phyloP scores from a whole-genome alignment of 2,888 invertebrate genomes.

The Sepiola atlantica region DNA sequence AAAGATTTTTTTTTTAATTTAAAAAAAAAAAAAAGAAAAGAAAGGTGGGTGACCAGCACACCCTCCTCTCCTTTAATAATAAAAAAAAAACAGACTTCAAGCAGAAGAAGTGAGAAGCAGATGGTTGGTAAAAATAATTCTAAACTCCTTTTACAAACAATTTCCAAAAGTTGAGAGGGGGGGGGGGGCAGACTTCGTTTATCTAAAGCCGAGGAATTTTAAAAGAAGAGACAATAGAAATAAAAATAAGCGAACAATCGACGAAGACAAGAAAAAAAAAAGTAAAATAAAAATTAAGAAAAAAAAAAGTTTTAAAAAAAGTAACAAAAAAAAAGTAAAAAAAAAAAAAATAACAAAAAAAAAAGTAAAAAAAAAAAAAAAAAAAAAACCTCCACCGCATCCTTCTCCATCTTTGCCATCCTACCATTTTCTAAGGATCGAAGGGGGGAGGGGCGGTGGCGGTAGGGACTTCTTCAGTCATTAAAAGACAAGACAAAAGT shows the following conservation, averaged over 20 bases:
- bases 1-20: not conserved
- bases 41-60: too few species aligned
- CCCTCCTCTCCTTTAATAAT: not conserved
- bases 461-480: not conserved
- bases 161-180: too few species aligned
- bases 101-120: not conserved
- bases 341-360: too few species aligned
- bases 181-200: too few species aligned
- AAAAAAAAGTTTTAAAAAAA: too few species aligned
- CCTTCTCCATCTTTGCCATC: not conserved
- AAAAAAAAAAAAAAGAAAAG: too few species aligned
- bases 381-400: not conserved
- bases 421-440: not conserved
- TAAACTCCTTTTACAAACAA: too few species aligned
- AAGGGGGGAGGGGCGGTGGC: not conserved
- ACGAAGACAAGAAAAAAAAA: not conserved
- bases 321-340: too few species aligned
- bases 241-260: not conserved
- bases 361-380: too few species aligned
- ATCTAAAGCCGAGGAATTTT: not conserved
- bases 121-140: conserved; percentile 32
- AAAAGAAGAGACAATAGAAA: not conserved
- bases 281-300: too few species aligned
- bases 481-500: not conserved
- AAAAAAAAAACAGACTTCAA: not conserved